phyloP scores from a whole-genome alignment of 2,113 vertebrate genomes.

The Strix aluco region DNA sequence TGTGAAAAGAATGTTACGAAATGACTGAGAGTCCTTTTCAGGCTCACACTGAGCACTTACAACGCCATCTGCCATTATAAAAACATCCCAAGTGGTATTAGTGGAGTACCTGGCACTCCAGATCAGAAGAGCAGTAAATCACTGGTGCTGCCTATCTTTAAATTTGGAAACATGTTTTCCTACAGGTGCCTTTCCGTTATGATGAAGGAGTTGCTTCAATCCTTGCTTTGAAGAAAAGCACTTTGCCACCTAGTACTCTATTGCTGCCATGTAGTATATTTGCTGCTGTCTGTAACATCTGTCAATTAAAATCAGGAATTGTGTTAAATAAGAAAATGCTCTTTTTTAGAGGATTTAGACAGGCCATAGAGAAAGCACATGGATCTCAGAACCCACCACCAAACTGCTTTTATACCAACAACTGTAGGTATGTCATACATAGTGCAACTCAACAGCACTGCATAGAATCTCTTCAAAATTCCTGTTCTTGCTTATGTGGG shows the following conservation, averaged over 20 bases:
- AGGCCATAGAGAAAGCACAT: neutral
- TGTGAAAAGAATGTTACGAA: neutral
- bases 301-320: neutral
- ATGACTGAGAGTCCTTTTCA: neutral
- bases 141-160: neutral
- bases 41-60: neutral
- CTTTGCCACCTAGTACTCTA: neutral
- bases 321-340: neutral
- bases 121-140: neutral
- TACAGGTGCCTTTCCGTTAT: neutral
- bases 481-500: neutral
- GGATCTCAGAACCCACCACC: neutral
- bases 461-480: neutral
- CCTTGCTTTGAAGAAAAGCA: neutral
- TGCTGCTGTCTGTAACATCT: neutral
- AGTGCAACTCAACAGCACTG: neutral
- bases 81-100: neutral
- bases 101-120: neutral
- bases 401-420: neutral
- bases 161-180: neutral
- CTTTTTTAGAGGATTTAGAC: neutral
- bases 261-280: neutral
- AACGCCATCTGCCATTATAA: neutral
- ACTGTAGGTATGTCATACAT: neutral
- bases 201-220: neutral